phyloP scores from a whole-genome alignment of 2,113 vertebrate species.

The Anhinga anhinga region DNA sequence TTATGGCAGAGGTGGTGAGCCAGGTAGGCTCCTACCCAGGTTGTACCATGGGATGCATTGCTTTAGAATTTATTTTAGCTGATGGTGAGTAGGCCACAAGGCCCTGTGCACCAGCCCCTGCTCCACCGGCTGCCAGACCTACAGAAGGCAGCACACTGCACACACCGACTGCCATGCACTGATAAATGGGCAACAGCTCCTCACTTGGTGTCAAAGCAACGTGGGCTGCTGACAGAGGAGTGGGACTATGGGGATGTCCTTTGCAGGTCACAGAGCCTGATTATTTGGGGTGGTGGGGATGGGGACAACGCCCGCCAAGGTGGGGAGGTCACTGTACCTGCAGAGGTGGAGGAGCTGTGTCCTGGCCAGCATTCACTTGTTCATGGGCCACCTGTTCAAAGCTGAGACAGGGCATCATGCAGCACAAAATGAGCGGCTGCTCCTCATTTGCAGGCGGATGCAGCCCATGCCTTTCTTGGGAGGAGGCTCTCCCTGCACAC shows the following conservation, averaged over 20 bases:
- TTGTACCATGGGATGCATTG: rapidly evolving
- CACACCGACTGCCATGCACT: not conserved
- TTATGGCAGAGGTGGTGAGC: not conserved
- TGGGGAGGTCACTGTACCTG: rapidly evolving
- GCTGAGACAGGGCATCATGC: not conserved
- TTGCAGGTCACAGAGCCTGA: not conserved
- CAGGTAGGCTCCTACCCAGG: not conserved
- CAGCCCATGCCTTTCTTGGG: not conserved
- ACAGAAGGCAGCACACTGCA: not conserved
- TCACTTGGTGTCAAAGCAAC: rapidly evolving
- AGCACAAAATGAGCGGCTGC: not conserved
- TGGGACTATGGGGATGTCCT: rapidly evolving
- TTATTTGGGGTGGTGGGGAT: not conserved
- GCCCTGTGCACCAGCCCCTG: not conserved
- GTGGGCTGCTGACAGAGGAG: not conserved
- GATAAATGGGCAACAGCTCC: not conserved
- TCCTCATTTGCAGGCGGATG: not conserved
- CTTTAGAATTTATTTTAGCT: not conserved
- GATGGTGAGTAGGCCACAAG: not conserved
- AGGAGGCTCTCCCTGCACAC: not conserved
- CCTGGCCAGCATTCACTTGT: not conserved
- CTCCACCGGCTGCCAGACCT: not conserved
- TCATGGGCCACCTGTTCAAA: not conserved
- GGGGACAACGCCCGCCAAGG: not conserved
- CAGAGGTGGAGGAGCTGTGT: not conserved